Percentiles rank a stretch among this genome's conserved stretches.
These are phyloP conservation scores for Drosophila leontia DNA, from an alignment of 1,140 invertebrate genomes.

Conservation along the genomic window DNA sequence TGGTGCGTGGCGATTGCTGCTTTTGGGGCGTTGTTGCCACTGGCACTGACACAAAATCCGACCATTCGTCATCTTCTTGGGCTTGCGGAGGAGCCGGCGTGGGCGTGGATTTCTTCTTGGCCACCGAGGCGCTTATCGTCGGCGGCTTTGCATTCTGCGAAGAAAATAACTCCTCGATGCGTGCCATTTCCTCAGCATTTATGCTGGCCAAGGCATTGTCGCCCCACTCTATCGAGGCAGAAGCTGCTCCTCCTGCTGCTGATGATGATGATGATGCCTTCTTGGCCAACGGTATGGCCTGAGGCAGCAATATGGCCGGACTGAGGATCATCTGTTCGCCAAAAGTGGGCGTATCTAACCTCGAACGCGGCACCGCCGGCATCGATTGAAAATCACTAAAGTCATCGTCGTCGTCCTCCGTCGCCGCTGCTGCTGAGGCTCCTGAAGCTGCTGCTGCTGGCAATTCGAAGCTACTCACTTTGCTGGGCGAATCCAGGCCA, in stretches of 20 bases:
- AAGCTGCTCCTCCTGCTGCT: not conserved
- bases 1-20: slow-evolving; percentile 35
- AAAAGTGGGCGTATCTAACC: slow-evolving; percentile 65
- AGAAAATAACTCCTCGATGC: slow-evolving; percentile 85
- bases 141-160: slow-evolving; percentile 54
- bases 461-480: slow-evolving; percentile 45
- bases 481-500: slow-evolving; percentile 58
- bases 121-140: slow-evolving; percentile 76
- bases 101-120: slow-evolving; percentile 62
- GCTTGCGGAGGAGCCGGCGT: slow-evolving; percentile 20
- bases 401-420: slow-evolving; percentile 76
- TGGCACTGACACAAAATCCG: slow-evolving; percentile 87
- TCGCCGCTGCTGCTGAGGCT: not conserved
- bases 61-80: slow-evolving; percentile 87
- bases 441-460: slow-evolving; percentile 3
- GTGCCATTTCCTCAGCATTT: slow-evolving; percentile 88
- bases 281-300: slow-evolving; percentile 73
- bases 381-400: slow-evolving; percentile 83
- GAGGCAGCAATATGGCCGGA: slow-evolving; percentile 78
- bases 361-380: slow-evolving; percentile 41
- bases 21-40: slow-evolving; percentile 42
- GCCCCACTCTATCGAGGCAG: slow-evolving; percentile 88
- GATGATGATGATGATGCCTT: slow-evolving; percentile 33
- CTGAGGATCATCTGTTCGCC: slow-evolving; percentile 81
- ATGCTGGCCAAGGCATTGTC: slow-evolving; percentile 86